phyloP scores from a whole-genome alignment of 2,113 vertebrate genomes.

The Megaceryle maxima region DNA sequence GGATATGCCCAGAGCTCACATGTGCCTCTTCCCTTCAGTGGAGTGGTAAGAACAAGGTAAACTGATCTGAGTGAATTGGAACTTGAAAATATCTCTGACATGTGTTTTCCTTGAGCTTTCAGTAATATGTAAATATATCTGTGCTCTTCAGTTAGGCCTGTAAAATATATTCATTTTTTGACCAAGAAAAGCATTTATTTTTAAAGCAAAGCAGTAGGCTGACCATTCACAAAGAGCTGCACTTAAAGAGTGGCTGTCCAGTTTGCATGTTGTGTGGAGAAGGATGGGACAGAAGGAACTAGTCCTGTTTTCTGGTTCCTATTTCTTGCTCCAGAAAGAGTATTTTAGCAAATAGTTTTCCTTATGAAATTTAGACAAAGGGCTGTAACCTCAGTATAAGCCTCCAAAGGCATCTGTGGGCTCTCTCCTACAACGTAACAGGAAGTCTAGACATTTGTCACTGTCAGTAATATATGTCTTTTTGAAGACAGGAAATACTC shows the following conservation, averaged over 20 bases:
- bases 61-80: background rate
- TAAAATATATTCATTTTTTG: background rate
- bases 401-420: background rate
- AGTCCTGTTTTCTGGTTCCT: background rate
- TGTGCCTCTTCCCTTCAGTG: background rate
- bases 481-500: background rate
- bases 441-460: background rate
- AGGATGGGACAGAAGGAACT: background rate
- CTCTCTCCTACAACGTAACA: background rate
- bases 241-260: background rate
- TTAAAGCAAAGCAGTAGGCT: background rate
- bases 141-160: background rate
- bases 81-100: background rate
- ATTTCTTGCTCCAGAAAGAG: background rate
- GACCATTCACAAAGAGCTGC: background rate
- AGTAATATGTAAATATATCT: background rate
- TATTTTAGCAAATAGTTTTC: background rate
- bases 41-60: background rate
- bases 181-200: background rate
- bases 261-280: background rate
- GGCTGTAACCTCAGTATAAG: background rate
- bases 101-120: background rate
- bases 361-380: background rate
- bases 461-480: background rate
- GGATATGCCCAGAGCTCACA: background rate